A percentile compares a stretch with the other conserved stretches of the same genome.
Evolutionary conservation across 2,113 vertebrate species (phyloP).

Genomic region (Gymnogyps californianus): DNA sequence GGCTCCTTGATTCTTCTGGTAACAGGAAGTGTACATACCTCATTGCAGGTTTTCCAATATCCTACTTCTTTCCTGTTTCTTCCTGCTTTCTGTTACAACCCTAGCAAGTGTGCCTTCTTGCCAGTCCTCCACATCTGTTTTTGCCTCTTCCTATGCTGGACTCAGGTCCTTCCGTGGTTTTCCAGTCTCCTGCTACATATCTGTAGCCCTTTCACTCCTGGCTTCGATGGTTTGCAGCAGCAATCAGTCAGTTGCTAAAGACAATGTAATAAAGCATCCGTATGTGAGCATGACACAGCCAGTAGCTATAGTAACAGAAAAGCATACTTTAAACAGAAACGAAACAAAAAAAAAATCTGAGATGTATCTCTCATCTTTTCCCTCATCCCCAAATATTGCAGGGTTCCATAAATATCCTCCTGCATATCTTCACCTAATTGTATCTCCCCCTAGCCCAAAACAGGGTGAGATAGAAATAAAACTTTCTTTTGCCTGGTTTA

Average conservation of each 20-base stretch:
- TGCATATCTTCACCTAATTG: background rate
- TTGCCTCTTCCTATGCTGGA: background rate
- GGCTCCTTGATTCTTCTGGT: background rate
- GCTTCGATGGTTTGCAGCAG: background rate
- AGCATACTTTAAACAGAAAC: background rate
- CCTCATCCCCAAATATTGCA: background rate
- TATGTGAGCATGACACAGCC: background rate
- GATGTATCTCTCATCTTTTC: background rate
- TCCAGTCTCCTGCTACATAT: background rate
- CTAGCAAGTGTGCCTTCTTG: background rate
- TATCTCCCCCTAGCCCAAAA: background rate
- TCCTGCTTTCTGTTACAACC: background rate
- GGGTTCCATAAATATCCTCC: background rate
- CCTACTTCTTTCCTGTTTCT: background rate
- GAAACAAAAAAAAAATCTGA: background rate
- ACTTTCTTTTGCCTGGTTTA: background rate
- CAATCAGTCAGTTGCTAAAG: background rate
- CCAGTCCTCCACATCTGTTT: background rate
- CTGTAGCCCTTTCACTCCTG: background rate
- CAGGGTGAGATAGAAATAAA: background rate
- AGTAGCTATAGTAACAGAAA: constrained; percentile 52
- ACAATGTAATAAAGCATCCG: background rate
- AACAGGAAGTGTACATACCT: background rate
- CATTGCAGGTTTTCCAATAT: background rate
- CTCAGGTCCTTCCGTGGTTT: background rate